Evolutionary conservation across 2,113 vertebrate species (phyloP).

Genomic region (Prochilodus magdalenae): DNA sequence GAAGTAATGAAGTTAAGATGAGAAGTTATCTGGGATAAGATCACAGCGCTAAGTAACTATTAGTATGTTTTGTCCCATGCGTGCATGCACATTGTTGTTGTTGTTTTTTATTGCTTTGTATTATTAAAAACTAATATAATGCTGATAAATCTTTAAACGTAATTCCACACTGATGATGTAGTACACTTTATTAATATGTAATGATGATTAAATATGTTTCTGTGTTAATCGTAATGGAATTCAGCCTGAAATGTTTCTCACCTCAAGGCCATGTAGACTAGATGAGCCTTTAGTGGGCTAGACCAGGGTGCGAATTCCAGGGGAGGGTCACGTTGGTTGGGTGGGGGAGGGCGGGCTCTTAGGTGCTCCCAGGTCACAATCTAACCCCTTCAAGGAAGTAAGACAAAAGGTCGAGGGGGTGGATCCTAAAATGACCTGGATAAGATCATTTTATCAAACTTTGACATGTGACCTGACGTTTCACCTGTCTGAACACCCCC

Average conservation of each 20-base stretch:
- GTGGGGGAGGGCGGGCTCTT: no score
- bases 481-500: no score
- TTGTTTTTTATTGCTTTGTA: slow-evolving; percentile 13
- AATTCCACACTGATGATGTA: neutral
- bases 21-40: slow-evolving; percentile 99
- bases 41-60: slow-evolving; percentile 98
- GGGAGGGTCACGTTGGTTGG: no score
- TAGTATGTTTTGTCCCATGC: slow-evolving; percentile 95
- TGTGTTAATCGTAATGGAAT: neutral
- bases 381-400: neutral
- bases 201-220: neutral
- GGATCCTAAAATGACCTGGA: no score
- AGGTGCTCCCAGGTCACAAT: no score
- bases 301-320: neutral
- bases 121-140: neutral
- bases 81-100: slow-evolving; percentile 86
- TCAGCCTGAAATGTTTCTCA: neutral
- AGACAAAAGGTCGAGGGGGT: neutral
- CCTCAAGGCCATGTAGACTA: slow-evolving; percentile 17
- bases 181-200: neutral
- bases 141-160: neutral
- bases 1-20: slow-evolving; percentile 94
- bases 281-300: slow-evolving; percentile 2
- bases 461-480: no score
- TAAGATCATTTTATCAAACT: no score